Conservation (phyloP, 2,797 vertebrate genomes). For the Lophius americanus region DNA sequence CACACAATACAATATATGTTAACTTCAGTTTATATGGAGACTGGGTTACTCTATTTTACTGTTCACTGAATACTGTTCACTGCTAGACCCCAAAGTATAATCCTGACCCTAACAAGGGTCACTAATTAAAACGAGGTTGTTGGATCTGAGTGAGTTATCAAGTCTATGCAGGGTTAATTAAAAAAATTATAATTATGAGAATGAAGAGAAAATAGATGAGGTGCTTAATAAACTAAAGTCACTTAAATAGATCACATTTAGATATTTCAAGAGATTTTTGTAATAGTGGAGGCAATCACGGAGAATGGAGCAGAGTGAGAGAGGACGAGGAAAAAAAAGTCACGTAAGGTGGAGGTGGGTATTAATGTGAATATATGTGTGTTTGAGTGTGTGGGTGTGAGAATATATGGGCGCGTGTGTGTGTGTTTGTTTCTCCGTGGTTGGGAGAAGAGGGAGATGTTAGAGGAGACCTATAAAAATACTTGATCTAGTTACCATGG, state of each 20-base stretch:
- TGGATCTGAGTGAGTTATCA: conserved; percentile 13
- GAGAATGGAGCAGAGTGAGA: conserved; percentile 8
- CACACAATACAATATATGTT: background rate
- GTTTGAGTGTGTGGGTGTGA: background rate
- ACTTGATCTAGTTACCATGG: conserved; percentile 68
- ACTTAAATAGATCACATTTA: background rate
- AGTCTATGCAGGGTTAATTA: conserved; percentile 48
- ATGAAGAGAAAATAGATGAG: conserved; percentile 44
- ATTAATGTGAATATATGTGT: no score
- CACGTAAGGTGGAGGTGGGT: background rate
- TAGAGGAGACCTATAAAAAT: conserved; percentile 46
- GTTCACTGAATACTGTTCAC: background rate
- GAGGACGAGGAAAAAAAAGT: conserved; percentile 20
- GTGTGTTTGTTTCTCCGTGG: conserved; percentile 3
- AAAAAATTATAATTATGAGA: conserved; percentile 34
- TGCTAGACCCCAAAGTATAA: background rate
- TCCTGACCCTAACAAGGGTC: no score
- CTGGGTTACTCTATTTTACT: background rate
- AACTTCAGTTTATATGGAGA: background rate
- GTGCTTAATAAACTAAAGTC: background rate
- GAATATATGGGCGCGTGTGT: conserved; percentile 3
- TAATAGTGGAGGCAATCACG: conserved; percentile 1
- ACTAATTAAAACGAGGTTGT: no score
- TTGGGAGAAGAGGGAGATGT: conserved; percentile 27
- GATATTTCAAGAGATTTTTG: conserved; percentile 1